phyloP scores from a whole-genome alignment of 1,140 invertebrate species.

The Scaptomyza montana region DNA sequence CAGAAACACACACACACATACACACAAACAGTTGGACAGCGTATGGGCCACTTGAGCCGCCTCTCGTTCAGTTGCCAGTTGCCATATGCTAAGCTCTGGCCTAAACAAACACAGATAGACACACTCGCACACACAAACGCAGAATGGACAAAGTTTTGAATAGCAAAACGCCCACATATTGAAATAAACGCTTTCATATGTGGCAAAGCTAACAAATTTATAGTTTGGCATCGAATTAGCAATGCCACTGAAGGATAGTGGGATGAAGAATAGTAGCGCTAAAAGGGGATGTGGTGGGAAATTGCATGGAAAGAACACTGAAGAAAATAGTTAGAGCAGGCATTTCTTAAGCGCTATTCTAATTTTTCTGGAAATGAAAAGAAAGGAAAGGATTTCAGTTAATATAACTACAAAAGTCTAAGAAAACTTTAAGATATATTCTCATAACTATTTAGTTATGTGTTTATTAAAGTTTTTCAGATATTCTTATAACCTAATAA shows the following conservation, averaged over 20 bases:
- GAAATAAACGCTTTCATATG: conserved; percentile 80
- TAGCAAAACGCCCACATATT: conserved; percentile 74
- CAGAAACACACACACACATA: conserved; percentile 5
- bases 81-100: conserved; percentile 65
- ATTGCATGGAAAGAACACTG: background rate
- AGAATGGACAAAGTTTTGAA: conserved; percentile 66
- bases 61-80: conserved; percentile 26
- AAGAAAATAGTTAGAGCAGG: background rate
- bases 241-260: conserved; percentile 13
- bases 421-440: no score
- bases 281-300: background rate
- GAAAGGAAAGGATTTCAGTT: no score
- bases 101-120: conserved; percentile 70
- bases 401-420: no score
- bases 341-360: no score
- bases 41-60: conserved; percentile 18
- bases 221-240: conserved; percentile 79
- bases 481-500: no score
- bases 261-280: background rate
- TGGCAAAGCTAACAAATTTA: conserved; percentile 76
- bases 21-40: background rate
- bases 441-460: no score
- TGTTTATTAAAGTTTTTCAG: no score
- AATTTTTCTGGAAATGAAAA: no score
- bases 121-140: conserved; percentile 11